These are phyloP conservation scores for Drosophila prostipennis DNA, from an alignment of 2,888 invertebrate genomes.

Conservation along the genomic window DNA sequence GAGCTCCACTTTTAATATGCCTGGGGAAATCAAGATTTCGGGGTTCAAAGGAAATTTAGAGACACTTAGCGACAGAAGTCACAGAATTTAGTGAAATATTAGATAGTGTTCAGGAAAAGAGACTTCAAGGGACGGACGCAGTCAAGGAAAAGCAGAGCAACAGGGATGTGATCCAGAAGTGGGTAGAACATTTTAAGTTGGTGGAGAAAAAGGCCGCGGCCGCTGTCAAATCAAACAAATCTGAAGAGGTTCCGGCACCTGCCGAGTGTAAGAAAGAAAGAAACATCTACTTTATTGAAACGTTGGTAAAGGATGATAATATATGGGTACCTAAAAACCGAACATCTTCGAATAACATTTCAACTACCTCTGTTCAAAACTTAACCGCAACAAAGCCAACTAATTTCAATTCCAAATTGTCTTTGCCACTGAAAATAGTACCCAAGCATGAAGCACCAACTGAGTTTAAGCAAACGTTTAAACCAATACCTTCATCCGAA, in stretches of 20 bases:
- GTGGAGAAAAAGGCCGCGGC: background rate
- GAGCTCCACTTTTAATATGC: slow-evolving; percentile 1
- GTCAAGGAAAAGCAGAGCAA: background rate
- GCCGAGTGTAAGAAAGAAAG: background rate
- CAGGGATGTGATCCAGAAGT: slow-evolving; percentile 1
- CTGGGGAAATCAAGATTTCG: slow-evolving; percentile 1
- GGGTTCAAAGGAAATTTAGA: too few relatives aligned
- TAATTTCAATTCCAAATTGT: background rate
- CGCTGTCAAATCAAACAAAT: background rate
- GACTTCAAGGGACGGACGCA: too few relatives aligned
- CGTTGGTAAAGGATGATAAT: background rate
- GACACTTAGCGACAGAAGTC: background rate
- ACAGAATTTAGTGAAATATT: background rate
- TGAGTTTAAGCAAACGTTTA: background rate
- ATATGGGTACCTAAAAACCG: background rate
- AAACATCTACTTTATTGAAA: background rate
- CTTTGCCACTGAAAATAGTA: slow-evolving; percentile 2
- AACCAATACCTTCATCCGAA: background rate
- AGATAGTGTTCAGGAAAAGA: background rate
- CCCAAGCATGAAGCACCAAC: background rate
- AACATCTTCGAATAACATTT: background rate
- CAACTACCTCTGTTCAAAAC: background rate
- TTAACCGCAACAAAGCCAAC: background rate
- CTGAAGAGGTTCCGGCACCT: background rate
- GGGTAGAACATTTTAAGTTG: slow-evolving; percentile 16